Evolutionary conservation across 2,113 vertebrate species (phyloP).

Genomic region (Psilopsiagon aurifrons): DNA sequence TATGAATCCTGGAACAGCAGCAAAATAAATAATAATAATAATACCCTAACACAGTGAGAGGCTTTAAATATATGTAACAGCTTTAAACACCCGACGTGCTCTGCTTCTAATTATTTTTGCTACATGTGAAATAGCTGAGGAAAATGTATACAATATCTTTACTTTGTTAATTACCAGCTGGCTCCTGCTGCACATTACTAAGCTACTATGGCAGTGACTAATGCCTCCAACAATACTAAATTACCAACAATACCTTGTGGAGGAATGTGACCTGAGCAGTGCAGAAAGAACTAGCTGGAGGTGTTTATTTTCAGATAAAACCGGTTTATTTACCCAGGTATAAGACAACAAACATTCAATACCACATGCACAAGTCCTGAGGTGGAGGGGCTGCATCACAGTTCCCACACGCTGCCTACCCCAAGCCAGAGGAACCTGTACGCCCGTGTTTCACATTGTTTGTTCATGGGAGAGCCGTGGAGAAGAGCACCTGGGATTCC

Average conservation of each 20-base stretch:
- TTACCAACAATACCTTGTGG: slow-evolving; percentile 35
- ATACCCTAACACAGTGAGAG: background rate
- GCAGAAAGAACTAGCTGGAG: slow-evolving; percentile 3
- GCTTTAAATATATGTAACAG: background rate
- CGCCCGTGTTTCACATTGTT: accelerated
- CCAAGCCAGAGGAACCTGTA: accelerated
- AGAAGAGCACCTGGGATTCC: background rate
- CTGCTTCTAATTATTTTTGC: slow-evolving; percentile 22
- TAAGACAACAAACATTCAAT: background rate
- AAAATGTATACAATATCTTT: slow-evolving; percentile 12
- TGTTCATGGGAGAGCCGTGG: background rate
- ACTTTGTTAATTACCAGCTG: slow-evolving; percentile 59
- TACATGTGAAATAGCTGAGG: slow-evolving; percentile 11
- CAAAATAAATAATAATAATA: background rate
- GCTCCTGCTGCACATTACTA: background rate
- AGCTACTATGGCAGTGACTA: slow-evolving; percentile 41
- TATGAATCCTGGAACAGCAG: background rate
- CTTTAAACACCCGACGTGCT: background rate
- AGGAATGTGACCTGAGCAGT: slow-evolving; percentile 28
- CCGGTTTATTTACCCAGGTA: background rate
- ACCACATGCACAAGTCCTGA: background rate
- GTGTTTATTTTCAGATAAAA: slow-evolving; percentile 35
- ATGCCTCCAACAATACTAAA: slow-evolving; percentile 44
- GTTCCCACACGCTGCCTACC: background rate
- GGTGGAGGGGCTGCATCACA: background rate